phyloP scores from a whole-genome alignment of 2,888 invertebrate species.

The Chorisops tibialis region DNA sequence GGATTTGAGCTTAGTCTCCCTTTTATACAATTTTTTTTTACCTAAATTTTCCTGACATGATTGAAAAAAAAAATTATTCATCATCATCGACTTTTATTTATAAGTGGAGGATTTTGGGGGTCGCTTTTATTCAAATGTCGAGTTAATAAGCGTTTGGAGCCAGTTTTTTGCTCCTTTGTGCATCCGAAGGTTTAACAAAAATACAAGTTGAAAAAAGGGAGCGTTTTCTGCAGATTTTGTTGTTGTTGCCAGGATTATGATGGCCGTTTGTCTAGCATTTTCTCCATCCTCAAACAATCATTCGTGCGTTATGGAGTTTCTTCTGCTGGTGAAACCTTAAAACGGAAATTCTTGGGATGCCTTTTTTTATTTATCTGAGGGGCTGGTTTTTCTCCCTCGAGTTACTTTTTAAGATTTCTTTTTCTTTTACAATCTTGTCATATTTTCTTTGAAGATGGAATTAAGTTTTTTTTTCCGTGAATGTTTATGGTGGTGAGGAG shows the following conservation, averaged over 20 bases:
- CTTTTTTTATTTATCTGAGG: not conserved
- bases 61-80: conserved; percentile 6
- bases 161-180: not conserved
- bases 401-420: not conserved
- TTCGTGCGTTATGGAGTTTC: not conserved
- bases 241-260: too few relatives aligned
- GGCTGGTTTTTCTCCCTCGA: not conserved
- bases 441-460: conserved; percentile 11
- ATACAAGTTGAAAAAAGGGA: too few relatives aligned
- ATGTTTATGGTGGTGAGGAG: too few relatives aligned
- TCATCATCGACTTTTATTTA: not conserved
- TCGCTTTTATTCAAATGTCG: not conserved
- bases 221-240: too few relatives aligned
- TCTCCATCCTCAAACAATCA: conserved; percentile 1
- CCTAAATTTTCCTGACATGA: not conserved
- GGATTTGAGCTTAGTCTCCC: not conserved
- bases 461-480: too few relatives aligned
- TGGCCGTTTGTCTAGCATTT: too few relatives aligned
- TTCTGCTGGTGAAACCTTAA: not conserved
- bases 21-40: not conserved
- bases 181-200: too few relatives aligned
- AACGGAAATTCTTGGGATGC: not conserved
- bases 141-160: conserved; percentile 10
- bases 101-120: not conserved
- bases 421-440: conserved; percentile 4